Base-by-base conservation (phyloP, 2,113 vertebrate genomes). In the Capreolus pygargus region DNA sequence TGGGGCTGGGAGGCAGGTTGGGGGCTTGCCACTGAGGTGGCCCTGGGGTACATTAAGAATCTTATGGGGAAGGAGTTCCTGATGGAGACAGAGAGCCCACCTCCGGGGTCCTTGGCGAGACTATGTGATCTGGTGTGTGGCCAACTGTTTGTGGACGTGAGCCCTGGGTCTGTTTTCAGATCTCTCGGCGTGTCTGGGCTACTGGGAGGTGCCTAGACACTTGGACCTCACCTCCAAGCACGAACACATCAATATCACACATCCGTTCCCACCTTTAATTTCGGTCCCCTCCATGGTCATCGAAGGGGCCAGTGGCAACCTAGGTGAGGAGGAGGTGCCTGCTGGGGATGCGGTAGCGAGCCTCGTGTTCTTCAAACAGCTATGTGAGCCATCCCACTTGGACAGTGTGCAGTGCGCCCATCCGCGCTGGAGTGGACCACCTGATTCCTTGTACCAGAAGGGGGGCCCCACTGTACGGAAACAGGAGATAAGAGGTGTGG, bases 291-390 rank as follows among this genome's bases (percentile, higher is more conserved):
- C 61, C 4, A 8, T 21, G 10, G 33, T 54, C 52, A 13, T 21
- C 3, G 7, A 10, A 16, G 36, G 45, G 36, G 27, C 11, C 1
- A 78, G 50, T 2, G 1, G 36, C 5, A 6, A 19, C n/a, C 94
- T 85, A 58, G 47, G 5, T 58, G 64, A 93, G 33, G 14, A 57
- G 11, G 1, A 99, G 98, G 96, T 98, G 98, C 11, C 93, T 91
- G 50, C 98, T 58, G 0, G 86, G 25, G 5, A 98, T 43, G 1
- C 98, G 95, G 0, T 94, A 98, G 15, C 3, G 17, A 6, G 52
- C 83, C 92, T 99, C 98, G 97, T 98, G 83, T 0, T 97, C 76
- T 64, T 99, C 95, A 0, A 99, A 99, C 36, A 99, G 97, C 10
- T 97, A 54, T 0, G 15, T 97, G 23, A 99, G 98, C 4, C 11